Percentiles rank a stretch among this genome's conserved stretches.
phyloP scores from a whole-genome alignment of 2,113 vertebrate species.

The Regulus satrapa region DNA sequence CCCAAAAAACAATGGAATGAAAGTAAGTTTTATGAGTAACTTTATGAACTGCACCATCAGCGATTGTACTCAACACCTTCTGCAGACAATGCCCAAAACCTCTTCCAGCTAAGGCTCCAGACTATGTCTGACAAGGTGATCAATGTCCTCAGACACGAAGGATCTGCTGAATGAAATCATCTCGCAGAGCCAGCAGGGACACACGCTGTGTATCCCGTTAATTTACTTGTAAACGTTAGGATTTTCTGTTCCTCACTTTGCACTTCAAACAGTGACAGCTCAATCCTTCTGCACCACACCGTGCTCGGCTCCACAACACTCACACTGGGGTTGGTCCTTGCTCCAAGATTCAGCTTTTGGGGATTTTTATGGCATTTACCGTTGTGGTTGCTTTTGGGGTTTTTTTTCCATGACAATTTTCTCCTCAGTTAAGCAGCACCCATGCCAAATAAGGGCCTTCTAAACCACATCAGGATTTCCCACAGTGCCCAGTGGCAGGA shows the following conservation, averaged over 20 bases:
- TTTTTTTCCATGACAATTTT: neutral
- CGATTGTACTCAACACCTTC: neutral
- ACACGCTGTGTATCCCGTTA: neutral
- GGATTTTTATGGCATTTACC: neutral
- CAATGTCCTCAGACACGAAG: neutral
- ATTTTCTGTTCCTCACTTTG: neutral
- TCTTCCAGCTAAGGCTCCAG: neutral
- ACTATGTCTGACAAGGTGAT: neutral
- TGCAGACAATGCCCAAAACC: neutral
- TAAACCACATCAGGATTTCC: accelerated
- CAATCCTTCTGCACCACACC: neutral
- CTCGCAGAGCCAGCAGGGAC: neutral
- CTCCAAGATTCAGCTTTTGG: neutral
- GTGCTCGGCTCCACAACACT: neutral
- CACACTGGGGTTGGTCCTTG: neutral
- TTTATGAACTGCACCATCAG: neutral
- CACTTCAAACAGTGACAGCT: neutral
- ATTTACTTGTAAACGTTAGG: neutral
- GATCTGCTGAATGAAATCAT: neutral
- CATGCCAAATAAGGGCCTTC: neutral
- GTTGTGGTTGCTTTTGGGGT: neutral
- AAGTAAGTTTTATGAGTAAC: neutral
- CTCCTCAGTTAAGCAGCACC: neutral
- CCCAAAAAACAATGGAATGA: neutral
- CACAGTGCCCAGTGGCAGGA: neutral